Conservation (phyloP, 2,888 invertebrate genomes). For the Biston stratarius region DNA sequence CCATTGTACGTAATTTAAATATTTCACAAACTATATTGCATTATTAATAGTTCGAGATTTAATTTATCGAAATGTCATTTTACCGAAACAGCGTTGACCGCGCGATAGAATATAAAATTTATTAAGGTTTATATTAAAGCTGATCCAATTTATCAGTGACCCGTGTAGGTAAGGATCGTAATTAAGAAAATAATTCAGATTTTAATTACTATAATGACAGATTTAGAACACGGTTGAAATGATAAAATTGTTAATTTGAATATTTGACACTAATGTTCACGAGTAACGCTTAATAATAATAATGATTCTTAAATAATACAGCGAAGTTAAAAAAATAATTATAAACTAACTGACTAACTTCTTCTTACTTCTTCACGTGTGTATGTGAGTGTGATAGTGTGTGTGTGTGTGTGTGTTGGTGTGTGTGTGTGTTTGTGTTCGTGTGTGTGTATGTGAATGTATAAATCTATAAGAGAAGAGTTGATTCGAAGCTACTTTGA, state of each 20-base stretch:
- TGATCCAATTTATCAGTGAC: slow-evolving; percentile 23
- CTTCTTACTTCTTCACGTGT: too few species aligned
- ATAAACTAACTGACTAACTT: too few species aligned
- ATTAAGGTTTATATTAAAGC: slow-evolving; percentile 22
- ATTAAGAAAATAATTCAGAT: slow-evolving; percentile 27
- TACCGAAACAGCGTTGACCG: slow-evolving; percentile 2
- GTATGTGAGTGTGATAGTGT: too few species aligned
- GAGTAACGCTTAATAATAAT: slow-evolving; percentile 1
- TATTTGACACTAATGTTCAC: slow-evolving; percentile 6
- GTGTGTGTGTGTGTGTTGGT: too few species aligned
- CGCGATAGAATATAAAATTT: slow-evolving; percentile 11
- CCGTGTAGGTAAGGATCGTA: slow-evolving; percentile 15
- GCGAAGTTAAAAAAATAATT: too few species aligned
- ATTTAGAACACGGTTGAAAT: neutral
- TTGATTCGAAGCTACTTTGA: too few species aligned
- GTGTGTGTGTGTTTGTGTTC: too few species aligned
- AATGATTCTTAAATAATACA: too few species aligned
- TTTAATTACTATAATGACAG: slow-evolving; percentile 25
- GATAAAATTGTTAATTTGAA: slow-evolving; percentile 3
- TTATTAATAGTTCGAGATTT: slow-evolving; percentile 1
- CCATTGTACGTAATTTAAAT: too few species aligned
- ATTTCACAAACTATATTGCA: neutral
- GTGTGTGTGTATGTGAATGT: too few species aligned
- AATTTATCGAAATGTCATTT: slow-evolving; percentile 4
- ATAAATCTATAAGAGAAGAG: too few species aligned